A percentile compares a stretch with the other conserved stretches of the same genome.
Evolutionary conservation across 2,888 invertebrate genomes (phyloP).

Genomic region (Drosophila acutilabella): DNA sequence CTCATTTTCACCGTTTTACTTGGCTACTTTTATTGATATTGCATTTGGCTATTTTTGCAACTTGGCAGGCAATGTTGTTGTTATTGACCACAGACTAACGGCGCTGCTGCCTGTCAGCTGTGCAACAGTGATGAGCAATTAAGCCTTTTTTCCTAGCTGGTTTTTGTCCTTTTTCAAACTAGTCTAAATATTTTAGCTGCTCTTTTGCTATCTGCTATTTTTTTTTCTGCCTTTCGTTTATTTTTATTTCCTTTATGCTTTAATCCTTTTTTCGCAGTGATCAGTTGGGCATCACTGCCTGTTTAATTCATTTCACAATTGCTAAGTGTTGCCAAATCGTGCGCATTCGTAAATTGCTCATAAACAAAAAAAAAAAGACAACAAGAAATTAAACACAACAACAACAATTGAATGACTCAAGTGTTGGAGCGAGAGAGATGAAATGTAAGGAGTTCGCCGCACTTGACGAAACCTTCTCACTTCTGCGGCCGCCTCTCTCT

Average conservation of each 20-base stretch:
- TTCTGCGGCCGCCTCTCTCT: background rate
- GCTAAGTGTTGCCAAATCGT: constrained; percentile 30
- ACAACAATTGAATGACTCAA: constrained; percentile 47
- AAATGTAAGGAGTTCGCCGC: constrained; percentile 41
- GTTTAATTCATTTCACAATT: constrained; percentile 10
- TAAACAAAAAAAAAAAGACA: background rate
- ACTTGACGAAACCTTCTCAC: background rate
- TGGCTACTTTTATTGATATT: constrained; percentile 50
- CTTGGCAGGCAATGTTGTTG: constrained; percentile 52
- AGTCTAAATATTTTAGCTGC: background rate
- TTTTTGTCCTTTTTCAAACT: background rate
- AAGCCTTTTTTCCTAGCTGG: too few relatives aligned
- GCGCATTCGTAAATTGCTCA: background rate
- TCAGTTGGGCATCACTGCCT: background rate
- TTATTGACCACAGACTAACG: constrained; percentile 36
- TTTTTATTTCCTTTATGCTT: background rate
- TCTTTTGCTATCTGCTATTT: background rate
- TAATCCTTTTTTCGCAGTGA: background rate
- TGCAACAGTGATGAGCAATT: constrained; percentile 16
- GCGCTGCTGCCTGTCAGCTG: constrained; percentile 33
- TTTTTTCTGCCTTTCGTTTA: too few relatives aligned
- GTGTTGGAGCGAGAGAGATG: constrained; percentile 23
- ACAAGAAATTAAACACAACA: constrained; percentile 9
- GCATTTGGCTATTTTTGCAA: constrained; percentile 60
- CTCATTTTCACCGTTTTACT: constrained; percentile 38